Evolutionary conservation across 1,140 invertebrate species (phyloP).

Genomic region (Maconellicoccus hirsutus): DNA sequence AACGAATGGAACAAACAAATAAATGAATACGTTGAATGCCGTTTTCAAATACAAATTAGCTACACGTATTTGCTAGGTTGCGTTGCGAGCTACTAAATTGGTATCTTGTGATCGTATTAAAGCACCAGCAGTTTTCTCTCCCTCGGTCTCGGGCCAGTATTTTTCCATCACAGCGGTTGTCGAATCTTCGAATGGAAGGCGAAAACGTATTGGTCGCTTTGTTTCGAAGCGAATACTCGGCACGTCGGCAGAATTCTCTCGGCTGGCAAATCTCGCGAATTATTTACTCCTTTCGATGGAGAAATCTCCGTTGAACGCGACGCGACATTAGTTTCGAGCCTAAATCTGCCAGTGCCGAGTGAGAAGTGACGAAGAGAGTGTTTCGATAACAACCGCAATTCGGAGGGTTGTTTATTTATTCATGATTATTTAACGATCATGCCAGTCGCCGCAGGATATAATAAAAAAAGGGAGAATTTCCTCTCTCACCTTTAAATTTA

Average conservation of each 20-base stretch:
- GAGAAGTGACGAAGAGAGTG: neutral
- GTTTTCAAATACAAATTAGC: slow-evolving; percentile 16
- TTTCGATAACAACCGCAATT: neutral
- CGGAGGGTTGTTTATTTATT: slow-evolving; percentile 19
- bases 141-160: neutral
- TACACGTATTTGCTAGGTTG: neutral
- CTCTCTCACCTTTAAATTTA: slow-evolving; percentile 16
- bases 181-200: neutral
- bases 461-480: slow-evolving; percentile 11
- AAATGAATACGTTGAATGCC: slow-evolving; percentile 1
- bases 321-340: neutral
- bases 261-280: too few relatives aligned
- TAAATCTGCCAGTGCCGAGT: neutral
- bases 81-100: slow-evolving; percentile 2
- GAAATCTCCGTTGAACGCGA: too few relatives aligned
- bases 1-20: neutral
- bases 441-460: neutral
- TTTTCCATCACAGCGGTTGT: neutral
- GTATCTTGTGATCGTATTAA: slow-evolving; percentile 17
- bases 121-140: neutral
- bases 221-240: too few relatives aligned
- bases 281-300: too few relatives aligned
- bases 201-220: neutral
- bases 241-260: too few relatives aligned
- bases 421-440: slow-evolving; percentile 21